These are phyloP conservation scores for Lathronympha strigana DNA, from an alignment of 2,888 invertebrate genomes.

Conservation along the genomic window DNA sequence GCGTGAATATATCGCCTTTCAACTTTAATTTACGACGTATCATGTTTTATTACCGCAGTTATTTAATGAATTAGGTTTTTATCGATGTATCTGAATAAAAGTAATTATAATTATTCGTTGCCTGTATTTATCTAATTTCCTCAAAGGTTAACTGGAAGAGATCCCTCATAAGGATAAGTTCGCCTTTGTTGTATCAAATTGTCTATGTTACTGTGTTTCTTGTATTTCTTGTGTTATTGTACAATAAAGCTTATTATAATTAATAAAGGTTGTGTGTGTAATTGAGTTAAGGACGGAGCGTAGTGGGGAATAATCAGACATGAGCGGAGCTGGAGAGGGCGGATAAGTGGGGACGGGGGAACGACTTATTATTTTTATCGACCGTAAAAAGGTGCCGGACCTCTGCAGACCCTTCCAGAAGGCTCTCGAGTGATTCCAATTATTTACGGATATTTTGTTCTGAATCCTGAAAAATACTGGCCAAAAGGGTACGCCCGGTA, in stretches of 20 bases:
- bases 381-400: slow-evolving; percentile 80
- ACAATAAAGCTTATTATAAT: no score
- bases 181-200: no score
- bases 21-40: slow-evolving; percentile 19
- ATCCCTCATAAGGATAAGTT: no score
- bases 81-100: not conserved
- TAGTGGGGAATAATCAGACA: slow-evolving; percentile 61
- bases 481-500: slow-evolving; percentile 59
- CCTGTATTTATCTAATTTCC: no score
- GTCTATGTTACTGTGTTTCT: no score
- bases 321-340: slow-evolving; percentile 47
- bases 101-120: no score
- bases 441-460: slow-evolving; percentile 78
- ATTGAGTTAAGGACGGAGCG: slow-evolving; percentile 19
- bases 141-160: no score
- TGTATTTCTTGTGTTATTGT: no score
- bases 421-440: slow-evolving; percentile 72
- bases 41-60: not conserved
- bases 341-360: slow-evolving; percentile 51
- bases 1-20: slow-evolving; percentile 47
- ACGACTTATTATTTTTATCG: slow-evolving; percentile 81
- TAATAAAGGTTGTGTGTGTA: not conserved
- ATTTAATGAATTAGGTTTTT: not conserved
- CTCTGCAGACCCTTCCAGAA: slow-evolving; percentile 70
- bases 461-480: slow-evolving; percentile 73